Base-by-base conservation (phyloP, 1,140 invertebrate species). In the Pogonomyrmex californicus region DNA sequence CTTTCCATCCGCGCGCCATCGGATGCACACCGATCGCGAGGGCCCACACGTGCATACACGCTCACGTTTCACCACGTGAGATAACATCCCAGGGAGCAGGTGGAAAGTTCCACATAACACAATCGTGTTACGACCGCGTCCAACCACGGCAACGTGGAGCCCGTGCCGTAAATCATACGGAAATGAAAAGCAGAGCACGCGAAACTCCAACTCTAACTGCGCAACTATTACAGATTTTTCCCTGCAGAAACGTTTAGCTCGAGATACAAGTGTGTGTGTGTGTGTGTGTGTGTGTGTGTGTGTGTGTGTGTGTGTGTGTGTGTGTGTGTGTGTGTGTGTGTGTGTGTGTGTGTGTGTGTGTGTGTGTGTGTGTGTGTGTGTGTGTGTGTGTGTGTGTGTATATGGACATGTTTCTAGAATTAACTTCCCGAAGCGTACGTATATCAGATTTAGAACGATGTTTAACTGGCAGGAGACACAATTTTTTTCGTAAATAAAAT, bases 1-100 rank as follows among this genome's bases (percentile, higher is more conserved):
- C 47, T 23, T 63, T 83, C 78, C 90, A 87, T 89, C 89, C 90
- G 82, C 89, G 87, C 87, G 63, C 47, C 73, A 66, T 63, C 71
- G 66, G 73, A 78, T 58, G 60, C 82, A 78, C 23, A 23, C 23
- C 0, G 47, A 41, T 33, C 68, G 23, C 47, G 49, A 58, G 30
- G 60, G 76, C 60, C 47, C 38, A 77, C 86, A 66, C 77, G 70
- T 71, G 54, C 78, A 77, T 54, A 54, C 51, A 23, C n/a, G 41
- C 88, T 73, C 75, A 71, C 88, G 82, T 88, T 88, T 88, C 88
- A 89, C 87, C 87, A 85, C 58, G 23, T 77, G 75, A 88, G 88
- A 88, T 88, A 89, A 89, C 66, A 89, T 88, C 60, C 87, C 41
- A 23, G 54, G 33, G 73, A 79, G 68, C 86, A 90, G 77, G 88